These are phyloP conservation scores for Gopherus evgoodei DNA, from an alignment of 2,113 vertebrate species.

Conservation along the genomic window DNA sequence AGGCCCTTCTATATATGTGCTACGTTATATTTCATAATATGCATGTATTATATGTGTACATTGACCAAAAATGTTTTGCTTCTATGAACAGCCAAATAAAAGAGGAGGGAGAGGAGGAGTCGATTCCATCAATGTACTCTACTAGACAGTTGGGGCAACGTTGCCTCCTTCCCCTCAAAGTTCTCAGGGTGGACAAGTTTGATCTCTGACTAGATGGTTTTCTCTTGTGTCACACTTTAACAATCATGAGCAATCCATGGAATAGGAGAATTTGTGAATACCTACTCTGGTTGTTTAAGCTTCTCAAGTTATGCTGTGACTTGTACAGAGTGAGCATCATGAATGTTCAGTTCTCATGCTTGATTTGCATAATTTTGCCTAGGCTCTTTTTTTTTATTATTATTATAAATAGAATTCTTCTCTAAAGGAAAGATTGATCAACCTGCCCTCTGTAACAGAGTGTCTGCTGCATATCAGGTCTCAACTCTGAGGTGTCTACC, in stretches of 20 bases:
- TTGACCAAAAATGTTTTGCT: conserved; percentile 31
- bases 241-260: neutral
- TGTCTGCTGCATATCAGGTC: neutral
- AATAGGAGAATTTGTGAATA: conserved; percentile 10
- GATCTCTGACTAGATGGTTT: conserved; percentile 66
- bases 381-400: neutral
- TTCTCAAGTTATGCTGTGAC: neutral
- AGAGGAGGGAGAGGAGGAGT: neutral
- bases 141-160: neutral
- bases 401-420: neutral
- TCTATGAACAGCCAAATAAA: conserved; percentile 18
- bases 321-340: conserved; percentile 22
- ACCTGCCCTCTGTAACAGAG: neutral
- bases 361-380: neutral
- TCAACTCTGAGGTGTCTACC: rapidly evolving
- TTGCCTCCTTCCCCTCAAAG: conserved; percentile 1
- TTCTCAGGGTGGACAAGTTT: conserved; percentile 72
- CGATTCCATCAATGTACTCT: neutral
- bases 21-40: conserved; percentile 44
- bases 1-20: conserved; percentile 7
- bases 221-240: conserved; percentile 7
- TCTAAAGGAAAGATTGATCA: neutral
- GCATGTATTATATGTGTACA: conserved; percentile 23
- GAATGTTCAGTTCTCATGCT: neutral
- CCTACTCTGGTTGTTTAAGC: neutral